Evolutionary conservation across 2,888 invertebrate species (phyloP), one percentile per base, ranked within the genome.

Genomic region (Escarpia spicata): DNA sequence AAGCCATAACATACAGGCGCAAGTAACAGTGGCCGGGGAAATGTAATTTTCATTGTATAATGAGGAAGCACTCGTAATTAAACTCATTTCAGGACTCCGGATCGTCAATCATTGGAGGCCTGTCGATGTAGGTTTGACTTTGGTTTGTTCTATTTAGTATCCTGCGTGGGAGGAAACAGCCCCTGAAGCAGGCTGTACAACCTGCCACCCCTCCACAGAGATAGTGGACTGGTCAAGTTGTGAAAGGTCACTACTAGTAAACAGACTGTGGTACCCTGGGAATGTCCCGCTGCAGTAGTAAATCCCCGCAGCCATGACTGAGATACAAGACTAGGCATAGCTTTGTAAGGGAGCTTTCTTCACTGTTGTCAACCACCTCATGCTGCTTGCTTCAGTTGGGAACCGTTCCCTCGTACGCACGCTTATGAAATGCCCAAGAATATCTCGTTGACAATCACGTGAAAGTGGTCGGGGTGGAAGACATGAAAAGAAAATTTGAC

Each of bases 231-330:
- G 19, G 75, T 75, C 75, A 3, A 26, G n/a, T n/a, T 75, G n/a
- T 75, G 75, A 75, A 75, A 75, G 19, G 75, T 75, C 75, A 75
- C 75, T 75, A 75, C 75, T 75, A 75, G 75, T 75, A 75, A 75
- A 75, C 75, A 75, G 26, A 75, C 75, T 75, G 75, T 26, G 26
- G 75, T 75, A 75, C 75, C 75, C 75, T 75, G 75, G 75, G 75
- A 75, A 75, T 75, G 75, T n/a, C 19, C 26, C 2, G 19, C 75
- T 6, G 19, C 19, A 75, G 75, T 75, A 75, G 75, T n/a, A n/a
- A 75, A 75, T 3, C 75, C 75, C 52, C 0, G 26, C 75, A 26
- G 75, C 75, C 75, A 26, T 75, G 75, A 75, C 75, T 75, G 75
- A 75, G 75, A 26, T 75, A 26, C 75, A 75, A 26, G 75, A 75